phyloP scores from a whole-genome alignment of 1,140 invertebrate genomes.

The Cydia amplana region DNA sequence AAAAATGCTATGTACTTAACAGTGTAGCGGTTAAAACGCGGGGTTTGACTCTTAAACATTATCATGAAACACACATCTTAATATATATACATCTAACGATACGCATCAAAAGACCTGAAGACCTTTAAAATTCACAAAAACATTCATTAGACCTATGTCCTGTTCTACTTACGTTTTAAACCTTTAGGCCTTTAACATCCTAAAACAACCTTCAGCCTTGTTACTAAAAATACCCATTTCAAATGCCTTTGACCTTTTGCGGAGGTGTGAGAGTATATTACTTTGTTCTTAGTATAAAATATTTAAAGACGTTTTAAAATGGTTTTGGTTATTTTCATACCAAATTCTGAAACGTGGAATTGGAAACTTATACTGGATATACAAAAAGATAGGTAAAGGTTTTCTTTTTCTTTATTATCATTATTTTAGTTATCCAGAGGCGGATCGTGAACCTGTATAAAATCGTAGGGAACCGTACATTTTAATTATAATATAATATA shows the following conservation, averaged over 20 bases:
- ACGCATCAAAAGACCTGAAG: neutral
- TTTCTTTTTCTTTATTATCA: no score
- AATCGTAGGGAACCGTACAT: no score
- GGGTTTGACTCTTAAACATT: no score
- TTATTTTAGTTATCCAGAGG: no score
- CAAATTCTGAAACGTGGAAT: neutral
- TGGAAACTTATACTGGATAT: neutral
- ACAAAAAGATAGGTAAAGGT: no score
- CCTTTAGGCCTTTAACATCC: neutral
- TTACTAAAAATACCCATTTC: neutral
- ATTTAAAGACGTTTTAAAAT: neutral
- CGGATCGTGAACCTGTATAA: no score
- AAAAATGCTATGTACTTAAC: no score
- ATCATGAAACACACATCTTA: neutral
- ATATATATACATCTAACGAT: neutral
- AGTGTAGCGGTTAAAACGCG: no score
- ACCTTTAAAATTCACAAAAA: neutral
- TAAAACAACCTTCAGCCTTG: neutral
- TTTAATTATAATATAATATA: no score
- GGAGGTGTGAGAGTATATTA: slow-evolving; percentile 6
- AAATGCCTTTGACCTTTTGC: neutral
- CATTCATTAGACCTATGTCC: slow-evolving; percentile 6
- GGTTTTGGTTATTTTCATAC: neutral
- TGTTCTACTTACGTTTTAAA: neutral
- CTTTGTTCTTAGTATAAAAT: neutral